Conservation (phyloP, 2,113 vertebrate genomes). For the Antennarius striatus region DNA sequence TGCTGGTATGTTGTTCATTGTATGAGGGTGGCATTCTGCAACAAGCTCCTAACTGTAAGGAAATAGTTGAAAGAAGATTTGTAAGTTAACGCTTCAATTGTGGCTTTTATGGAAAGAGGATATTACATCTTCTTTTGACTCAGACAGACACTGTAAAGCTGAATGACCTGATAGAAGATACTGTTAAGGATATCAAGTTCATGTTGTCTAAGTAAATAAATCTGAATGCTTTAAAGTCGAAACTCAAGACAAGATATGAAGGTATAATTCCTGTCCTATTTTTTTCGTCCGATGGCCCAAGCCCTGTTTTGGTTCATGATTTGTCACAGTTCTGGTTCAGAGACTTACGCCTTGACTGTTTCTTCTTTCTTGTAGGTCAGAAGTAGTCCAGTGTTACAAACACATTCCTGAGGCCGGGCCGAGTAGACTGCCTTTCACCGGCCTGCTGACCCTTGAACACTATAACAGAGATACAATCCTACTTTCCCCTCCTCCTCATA, state of each 20-base stretch:
- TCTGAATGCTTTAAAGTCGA: background rate
- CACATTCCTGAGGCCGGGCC: constrained; percentile 37
- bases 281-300: background rate
- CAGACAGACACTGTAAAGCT: constrained; percentile 28
- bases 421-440: constrained; percentile 34
- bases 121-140: constrained; percentile 41
- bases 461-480: background rate
- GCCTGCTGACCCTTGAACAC: constrained; percentile 51
- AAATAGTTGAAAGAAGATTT: constrained; percentile 30
- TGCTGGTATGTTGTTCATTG: constrained; percentile 13
- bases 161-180: constrained; percentile 5
- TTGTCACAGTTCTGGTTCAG: constrained; percentile 36
- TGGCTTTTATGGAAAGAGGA: constrained; percentile 14
- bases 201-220: background rate
- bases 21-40: constrained; percentile 23
- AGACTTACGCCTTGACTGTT: constrained; percentile 31
- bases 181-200: background rate
- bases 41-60: constrained; percentile 10
- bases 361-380: constrained; percentile 49
- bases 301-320: constrained; percentile 2
- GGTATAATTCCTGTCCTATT: background rate
- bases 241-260: background rate
- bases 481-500: background rate
- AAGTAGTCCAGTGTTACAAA: constrained; percentile 58
- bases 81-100: constrained; percentile 17